Conservation (phyloP, 2,113 vertebrate genomes). For the Platycercus adscitus region DNA sequence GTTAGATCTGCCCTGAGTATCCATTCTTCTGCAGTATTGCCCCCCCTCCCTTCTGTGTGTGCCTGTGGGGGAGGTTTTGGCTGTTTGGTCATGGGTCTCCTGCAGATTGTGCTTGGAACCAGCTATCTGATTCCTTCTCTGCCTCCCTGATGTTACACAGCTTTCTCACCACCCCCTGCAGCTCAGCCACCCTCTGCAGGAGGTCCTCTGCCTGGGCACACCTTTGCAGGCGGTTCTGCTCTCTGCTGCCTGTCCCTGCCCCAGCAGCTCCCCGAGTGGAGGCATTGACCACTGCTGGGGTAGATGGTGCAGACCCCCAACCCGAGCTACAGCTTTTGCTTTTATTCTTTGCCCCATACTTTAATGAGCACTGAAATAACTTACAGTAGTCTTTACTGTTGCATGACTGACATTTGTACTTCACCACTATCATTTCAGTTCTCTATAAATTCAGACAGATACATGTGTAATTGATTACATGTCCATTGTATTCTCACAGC, state of each 20-base stretch:
- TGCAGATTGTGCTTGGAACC: background rate
- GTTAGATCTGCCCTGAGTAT: background rate
- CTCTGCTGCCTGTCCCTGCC: background rate
- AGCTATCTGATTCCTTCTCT: background rate
- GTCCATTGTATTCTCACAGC: background rate
- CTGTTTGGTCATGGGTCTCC: too few relatives aligned
- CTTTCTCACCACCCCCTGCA: background rate
- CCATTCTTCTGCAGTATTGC: fast-evolving
- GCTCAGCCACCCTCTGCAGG: background rate
- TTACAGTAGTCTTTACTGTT: background rate
- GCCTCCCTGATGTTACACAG: background rate
- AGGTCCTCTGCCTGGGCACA: background rate
- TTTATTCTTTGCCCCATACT: background rate
- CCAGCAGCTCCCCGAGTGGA: background rate
- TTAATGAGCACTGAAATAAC: background rate
- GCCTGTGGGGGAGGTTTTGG: background rate
- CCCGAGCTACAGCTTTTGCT: background rate
- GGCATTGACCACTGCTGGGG: background rate
- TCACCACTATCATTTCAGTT: background rate
- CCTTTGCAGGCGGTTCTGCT: background rate
- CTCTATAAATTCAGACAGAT: background rate
- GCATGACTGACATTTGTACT: background rate
- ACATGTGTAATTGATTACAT: background rate
- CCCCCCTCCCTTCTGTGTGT: background rate
- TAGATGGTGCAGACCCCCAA: background rate